Base-by-base conservation (phyloP, 2,113 vertebrate species). In the Serinus canaria region DNA sequence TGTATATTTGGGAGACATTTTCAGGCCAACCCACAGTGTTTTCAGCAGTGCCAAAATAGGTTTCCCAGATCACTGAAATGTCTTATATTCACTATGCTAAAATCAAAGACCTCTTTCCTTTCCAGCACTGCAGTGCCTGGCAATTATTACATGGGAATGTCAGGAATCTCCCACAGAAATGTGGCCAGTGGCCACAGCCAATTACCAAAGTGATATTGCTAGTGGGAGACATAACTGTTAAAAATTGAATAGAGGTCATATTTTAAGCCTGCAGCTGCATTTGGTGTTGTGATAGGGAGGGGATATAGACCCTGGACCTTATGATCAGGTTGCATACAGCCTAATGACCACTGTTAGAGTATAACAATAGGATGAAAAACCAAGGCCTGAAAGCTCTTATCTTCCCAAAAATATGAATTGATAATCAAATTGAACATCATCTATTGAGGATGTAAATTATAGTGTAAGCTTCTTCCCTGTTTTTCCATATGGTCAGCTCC, bases 281-380 rank as follows among this genome's bases (percentile, higher is more conserved):
- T 33, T 70, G 15, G 2, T 52, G 15, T 33, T 83, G 5, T 30
- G 9, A 83, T 16, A 28, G 19, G n/a, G 7, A 44, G 15, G 1
- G 2, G 1, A 1, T 28, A 15, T 20, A 46, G 13, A 4, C 7
- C 37, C 6, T 49, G n/a, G 17, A 35, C 11, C 7, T 6, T 31
- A 6, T 28, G 12, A 19, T 58, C 21, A 79, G 11, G 2, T 20
- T 75, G 4, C 10, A 37, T 28, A 14, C 9, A 35, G 22, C 9
- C 37, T 19, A 52, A 63, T 18, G 13, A 82, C 2, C 8, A 60
- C 2, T 28, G 23, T n/a, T 82, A 43, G 7, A 23, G 24, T 16
- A 2, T 49, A 67, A 68, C 7, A 62, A 30, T 11, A 6, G 60
- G 10, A 30, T 7, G 9, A 7, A 55, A 72, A 67, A 47, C 33